Conservation (phyloP, 2,888 invertebrate genomes). For the Dryococelus australis region DNA sequence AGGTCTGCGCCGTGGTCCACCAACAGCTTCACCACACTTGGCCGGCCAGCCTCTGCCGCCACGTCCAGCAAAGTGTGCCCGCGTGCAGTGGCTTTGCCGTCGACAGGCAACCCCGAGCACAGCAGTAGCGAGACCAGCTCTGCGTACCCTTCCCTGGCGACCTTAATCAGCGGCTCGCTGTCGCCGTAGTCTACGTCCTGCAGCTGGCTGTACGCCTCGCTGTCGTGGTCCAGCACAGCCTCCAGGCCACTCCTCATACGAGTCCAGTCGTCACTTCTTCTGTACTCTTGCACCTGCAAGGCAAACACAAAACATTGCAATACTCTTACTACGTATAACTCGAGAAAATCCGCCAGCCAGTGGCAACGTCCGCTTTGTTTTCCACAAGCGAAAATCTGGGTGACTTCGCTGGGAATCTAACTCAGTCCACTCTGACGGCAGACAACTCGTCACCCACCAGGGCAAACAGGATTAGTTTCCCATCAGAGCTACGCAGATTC, state of each 20-base stretch:
- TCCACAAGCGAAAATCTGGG: too few relatives aligned
- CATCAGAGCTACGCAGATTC: too few relatives aligned
- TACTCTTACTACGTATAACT: too few relatives aligned
- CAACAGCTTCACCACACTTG: neutral
- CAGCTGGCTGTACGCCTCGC: neutral
- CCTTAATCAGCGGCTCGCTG: neutral
- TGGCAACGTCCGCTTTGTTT: too few relatives aligned
- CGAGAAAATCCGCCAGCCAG: too few relatives aligned
- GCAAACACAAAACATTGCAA: too few relatives aligned
- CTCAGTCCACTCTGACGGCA: too few relatives aligned
- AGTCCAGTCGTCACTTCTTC: neutral
- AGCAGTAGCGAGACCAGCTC: neutral
- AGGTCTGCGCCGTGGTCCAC: neutral
- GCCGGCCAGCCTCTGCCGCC: neutral
- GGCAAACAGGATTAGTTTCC: too few relatives aligned
- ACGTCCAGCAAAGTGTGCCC: neutral
- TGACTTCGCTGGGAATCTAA: too few relatives aligned
- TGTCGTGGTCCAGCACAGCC: neutral
- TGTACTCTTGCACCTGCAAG: neutral
- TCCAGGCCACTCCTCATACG: neutral
- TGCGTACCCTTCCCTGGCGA: neutral
- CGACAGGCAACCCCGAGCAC: neutral
- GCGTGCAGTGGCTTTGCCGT: neutral
- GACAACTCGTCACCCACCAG: too few relatives aligned
- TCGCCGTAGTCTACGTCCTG: neutral